Evolutionary conservation across 2,888 invertebrate species (phyloP).

Genomic region (Pandemis corylana): DNA sequence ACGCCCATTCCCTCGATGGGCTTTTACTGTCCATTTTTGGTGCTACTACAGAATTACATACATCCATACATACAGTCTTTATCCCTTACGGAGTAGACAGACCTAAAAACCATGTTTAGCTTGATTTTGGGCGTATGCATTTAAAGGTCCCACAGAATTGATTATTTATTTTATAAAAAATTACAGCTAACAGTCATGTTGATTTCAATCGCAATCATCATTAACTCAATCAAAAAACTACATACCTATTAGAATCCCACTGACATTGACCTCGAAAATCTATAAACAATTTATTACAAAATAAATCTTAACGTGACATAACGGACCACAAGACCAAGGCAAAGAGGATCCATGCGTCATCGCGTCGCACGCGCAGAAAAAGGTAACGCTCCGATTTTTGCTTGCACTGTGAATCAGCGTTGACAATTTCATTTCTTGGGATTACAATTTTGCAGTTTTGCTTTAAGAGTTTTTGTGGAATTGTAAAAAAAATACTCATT

Average conservation of each 20-base stretch:
- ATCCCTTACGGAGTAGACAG: too few relatives aligned
- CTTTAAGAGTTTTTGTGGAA: neutral
- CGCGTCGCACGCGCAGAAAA: conserved; percentile 19
- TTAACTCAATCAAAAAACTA: neutral
- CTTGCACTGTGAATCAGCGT: conserved; percentile 10
- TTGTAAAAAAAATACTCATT: neutral
- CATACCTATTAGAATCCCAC: neutral
- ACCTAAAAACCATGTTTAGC: too few relatives aligned
- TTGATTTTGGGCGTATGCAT: too few relatives aligned
- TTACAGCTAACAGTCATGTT: too few relatives aligned
- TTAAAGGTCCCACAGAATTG: too few relatives aligned
- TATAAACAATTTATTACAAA: neutral
- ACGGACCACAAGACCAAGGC: neutral
- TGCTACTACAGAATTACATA: too few relatives aligned
- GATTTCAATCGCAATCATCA: too few relatives aligned
- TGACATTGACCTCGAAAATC: conserved; percentile 1
- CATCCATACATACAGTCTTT: too few relatives aligned
- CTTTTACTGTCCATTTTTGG: too few relatives aligned
- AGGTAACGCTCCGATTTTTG: conserved; percentile 12
- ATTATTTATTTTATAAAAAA: too few relatives aligned
- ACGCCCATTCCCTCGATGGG: too few relatives aligned
- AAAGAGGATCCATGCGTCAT: neutral
- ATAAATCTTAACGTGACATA: conserved; percentile 1
- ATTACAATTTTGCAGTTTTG: conserved; percentile 3
- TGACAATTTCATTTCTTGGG: conserved; percentile 1